Percentiles rank a stretch among this genome's conserved stretches.
These are phyloP conservation scores for Aleiodes leptofemur DNA, from an alignment of 2,888 invertebrate species.

Conservation along the genomic window DNA sequence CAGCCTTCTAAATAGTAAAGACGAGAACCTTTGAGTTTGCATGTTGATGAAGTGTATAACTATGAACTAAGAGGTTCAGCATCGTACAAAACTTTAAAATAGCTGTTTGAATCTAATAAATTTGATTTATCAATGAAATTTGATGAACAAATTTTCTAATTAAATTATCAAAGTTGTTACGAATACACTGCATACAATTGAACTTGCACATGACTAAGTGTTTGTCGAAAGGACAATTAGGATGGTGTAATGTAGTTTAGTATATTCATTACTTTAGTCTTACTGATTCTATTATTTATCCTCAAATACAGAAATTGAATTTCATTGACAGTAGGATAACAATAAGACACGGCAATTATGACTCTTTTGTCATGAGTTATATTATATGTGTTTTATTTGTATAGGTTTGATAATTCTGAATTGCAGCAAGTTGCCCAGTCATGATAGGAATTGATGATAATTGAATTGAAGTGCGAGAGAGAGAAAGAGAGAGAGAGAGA, in stretches of 20 bases:
- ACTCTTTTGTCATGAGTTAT: constrained; percentile 28
- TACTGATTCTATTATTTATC: constrained; percentile 20
- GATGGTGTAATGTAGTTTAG: not conserved
- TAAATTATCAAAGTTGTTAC: too few relatives aligned
- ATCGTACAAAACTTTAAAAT: not conserved
- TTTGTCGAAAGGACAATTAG: too few relatives aligned
- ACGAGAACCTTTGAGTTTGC: constrained; percentile 19
- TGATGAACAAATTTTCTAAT: too few relatives aligned
- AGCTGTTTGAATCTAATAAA: not conserved
- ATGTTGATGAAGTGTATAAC: constrained; percentile 17
- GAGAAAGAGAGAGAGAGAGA: too few relatives aligned
- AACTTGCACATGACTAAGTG: too few relatives aligned
- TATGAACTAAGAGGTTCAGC: not conserved
- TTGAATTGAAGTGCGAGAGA: constrained; percentile 23
- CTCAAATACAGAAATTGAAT: constrained; percentile 57
- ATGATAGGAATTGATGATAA: constrained; percentile 23
- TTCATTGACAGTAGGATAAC: constrained; percentile 66
- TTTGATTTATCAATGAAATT: not conserved
- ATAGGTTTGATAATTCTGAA: constrained; percentile 26
- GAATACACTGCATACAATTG: too few relatives aligned
- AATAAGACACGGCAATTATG: constrained; percentile 57
- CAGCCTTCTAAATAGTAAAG: constrained; percentile 10
- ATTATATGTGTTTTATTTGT: constrained; percentile 35
- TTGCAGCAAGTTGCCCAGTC: constrained; percentile 9
- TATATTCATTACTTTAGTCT: not conserved